Base-by-base conservation (phyloP, 2,888 invertebrate genomes). In the Branchellion lobata region DNA sequence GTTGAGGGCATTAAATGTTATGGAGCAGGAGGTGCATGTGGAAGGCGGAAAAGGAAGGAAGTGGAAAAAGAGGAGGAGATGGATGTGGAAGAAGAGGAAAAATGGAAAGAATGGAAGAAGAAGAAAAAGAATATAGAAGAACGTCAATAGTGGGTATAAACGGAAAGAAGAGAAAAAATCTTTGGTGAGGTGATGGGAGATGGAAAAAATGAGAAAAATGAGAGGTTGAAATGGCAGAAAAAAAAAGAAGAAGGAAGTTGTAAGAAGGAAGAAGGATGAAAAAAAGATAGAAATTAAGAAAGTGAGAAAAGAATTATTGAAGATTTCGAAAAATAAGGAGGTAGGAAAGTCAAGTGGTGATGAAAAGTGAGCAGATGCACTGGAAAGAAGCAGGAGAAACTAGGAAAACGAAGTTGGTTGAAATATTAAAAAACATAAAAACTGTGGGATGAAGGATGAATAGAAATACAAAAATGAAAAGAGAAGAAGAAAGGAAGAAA, bases 111-210 rank as follows among this genome's bases (percentile, higher is more conserved):
- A 40, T 78, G n/a, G 3, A 74, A n/a, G 36, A 51, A 18, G 40
- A 74, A 29, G 47, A 74, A n/a, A 29, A 79, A 36, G n/a, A 74
- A 40, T n/a, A 40, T 21, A 40, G 34, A 40, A 40, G 34, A n/a
- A n/a, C n/a, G n/a, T n/a, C n/a, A n/a, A n/a, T n/a, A n/a, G n/a
- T n/a, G n/a, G n/a, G n/a, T n/a, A n/a, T n/a, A n/a, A n/a, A n/a
- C n/a, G 40, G n/a, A 74, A n/a, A 8, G 68, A 68, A 72, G 68
- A 27, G 24, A n/a, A n/a, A n/a, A n/a, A n/a, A n/a, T n/a, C n/a
- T n/a, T n/a, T 73, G 78, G 1, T 75, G 78, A 36, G 73, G 78
- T 3, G 68, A 68, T 14, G 29, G 78, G 21, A 78, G 78, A 24
- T 33, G 69, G 18, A 75, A 68, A 33, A 73, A 68, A 8, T 14